Evolutionary conservation across 1,140 invertebrate species (phyloP), one percentile per base, ranked within the genome.

Genomic region (Zaprionus africanus): DNA sequence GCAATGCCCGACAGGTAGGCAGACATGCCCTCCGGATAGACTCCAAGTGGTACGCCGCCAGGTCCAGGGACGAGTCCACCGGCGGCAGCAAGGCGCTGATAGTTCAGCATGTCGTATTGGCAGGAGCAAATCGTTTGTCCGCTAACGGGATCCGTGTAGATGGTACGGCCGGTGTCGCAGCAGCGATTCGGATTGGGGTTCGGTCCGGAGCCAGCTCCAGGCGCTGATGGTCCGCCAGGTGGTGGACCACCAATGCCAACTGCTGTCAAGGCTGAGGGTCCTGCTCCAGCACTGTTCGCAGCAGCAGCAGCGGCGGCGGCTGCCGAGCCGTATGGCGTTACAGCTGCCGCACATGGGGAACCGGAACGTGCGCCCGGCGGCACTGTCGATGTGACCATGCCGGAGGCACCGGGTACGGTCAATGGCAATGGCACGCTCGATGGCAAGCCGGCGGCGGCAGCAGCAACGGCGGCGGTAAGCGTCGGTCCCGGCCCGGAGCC

Each of bases 71-170:
- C 93, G 19, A 94, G 93, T 72, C 96, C 93, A 78, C 95, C 94
- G 63, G 95, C 93, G 3, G 96, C 95, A 5, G 96, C 96, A 13
- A 97, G 93, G 71, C 96, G 95, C 93, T 96, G 97, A 93, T 97
- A 98, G 92, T 95, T 96, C 78, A 96, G 94, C 70, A 96, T 94
- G 92, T 96, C 96, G 93, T 96, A 97, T 93, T 98, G 97, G 93
- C 98, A 98, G 68, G 97, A 98, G 94, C 98, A 99, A 15, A 98
- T 96, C 9, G 96, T 97, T 93, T 98, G 97, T 19, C 97, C 97
- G 49, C 97, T 98, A 78, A 98, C 94, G 9, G 98, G 97, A 93
- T 99, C 97, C 73, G 97, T 98, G 93, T 98, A 97, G 82, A 98
- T 95, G 7, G 97, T 97, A 53, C 97, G 94, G 53, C 97, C 97